phyloP scores from a whole-genome alignment of 2,113 vertebrate species.

The Stegastes partitus region DNA sequence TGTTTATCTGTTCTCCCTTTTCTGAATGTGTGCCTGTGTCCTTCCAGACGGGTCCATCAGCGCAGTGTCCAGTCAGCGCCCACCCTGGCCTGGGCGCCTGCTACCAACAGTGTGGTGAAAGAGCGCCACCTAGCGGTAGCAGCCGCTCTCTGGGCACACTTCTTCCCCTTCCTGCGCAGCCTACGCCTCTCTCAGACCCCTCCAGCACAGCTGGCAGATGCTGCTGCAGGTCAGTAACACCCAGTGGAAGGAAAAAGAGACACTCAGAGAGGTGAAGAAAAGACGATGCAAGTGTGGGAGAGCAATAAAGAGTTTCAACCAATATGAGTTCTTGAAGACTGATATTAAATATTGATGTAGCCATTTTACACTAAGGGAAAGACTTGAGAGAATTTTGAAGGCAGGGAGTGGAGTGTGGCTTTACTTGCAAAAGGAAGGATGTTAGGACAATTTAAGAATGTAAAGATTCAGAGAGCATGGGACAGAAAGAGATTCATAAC shows the following conservation, averaged over 20 bases:
- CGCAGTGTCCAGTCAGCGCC: constrained; percentile 81
- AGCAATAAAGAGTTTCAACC: not conserved
- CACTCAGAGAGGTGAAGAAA: not conserved
- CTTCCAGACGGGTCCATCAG: constrained; percentile 87
- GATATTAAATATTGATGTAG: not conserved
- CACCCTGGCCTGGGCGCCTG: constrained; percentile 66
- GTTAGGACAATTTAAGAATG: not conserved
- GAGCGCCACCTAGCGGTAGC: constrained; percentile 96
- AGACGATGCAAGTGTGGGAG: not conserved
- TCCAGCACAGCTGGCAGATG: constrained; percentile 90
- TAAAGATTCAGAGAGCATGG: constrained; percentile 1
- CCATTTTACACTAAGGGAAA: constrained; percentile 11
- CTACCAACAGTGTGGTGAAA: constrained; percentile 86
- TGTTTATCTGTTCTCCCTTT: constrained; percentile 60
- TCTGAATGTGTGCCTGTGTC: constrained; percentile 52
- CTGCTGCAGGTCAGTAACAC: constrained; percentile 91
- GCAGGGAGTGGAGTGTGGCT: not conserved
- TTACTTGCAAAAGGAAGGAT: not conserved
- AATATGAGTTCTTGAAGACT: not conserved
- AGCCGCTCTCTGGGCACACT: constrained; percentile 91
- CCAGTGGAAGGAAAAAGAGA: constrained; percentile 11
- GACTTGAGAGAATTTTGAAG: not conserved
- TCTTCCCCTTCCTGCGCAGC: constrained; percentile 92
- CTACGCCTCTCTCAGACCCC: constrained; percentile 90
- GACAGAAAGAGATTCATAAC: not conserved